Percentiles rank a stretch among this genome's conserved stretches.
phyloP scores from a whole-genome alignment of 2,888 invertebrate species.

The Ophonus ardosiacus region DNA sequence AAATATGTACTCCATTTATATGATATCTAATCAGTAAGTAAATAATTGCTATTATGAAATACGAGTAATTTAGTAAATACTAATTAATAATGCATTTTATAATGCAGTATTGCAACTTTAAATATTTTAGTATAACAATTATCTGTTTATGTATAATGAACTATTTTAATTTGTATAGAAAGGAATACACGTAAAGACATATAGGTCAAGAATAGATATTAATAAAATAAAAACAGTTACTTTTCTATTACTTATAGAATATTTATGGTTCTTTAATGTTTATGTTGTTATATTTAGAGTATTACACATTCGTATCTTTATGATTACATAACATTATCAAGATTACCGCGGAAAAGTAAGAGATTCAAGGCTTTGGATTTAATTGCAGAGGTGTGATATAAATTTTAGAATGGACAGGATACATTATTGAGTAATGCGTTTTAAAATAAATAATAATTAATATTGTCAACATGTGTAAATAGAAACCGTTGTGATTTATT shows the following conservation, averaged over 20 bases:
- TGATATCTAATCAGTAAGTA: too few species aligned
- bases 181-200: neutral
- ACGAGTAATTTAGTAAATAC: too few species aligned
- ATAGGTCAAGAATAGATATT: neutral
- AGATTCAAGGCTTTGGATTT: slow-evolving; percentile 39
- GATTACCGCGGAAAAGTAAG: slow-evolving; percentile 25
- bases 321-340: slow-evolving; percentile 12
- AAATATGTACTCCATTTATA: too few species aligned
- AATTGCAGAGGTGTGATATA: slow-evolving; percentile 38
- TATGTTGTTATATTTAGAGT: neutral
- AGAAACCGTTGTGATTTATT: slow-evolving; percentile 8
- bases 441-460: slow-evolving; percentile 33
- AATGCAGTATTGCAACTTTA: neutral
- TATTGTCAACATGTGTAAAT: slow-evolving; percentile 16
- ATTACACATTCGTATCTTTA: neutral
- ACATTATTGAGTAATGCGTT: neutral
- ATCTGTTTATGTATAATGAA: neutral
- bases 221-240: neutral
- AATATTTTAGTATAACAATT: neutral
- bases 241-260: neutral
- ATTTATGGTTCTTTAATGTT: neutral
- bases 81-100: neutral
- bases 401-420: slow-evolving; percentile 41
- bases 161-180: neutral
- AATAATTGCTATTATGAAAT: too few species aligned